Percentiles rank a stretch among this genome's conserved stretches.
Conservation (phyloP, 2,797 vertebrate species). For the Hyperoplus immaculatus region DNA sequence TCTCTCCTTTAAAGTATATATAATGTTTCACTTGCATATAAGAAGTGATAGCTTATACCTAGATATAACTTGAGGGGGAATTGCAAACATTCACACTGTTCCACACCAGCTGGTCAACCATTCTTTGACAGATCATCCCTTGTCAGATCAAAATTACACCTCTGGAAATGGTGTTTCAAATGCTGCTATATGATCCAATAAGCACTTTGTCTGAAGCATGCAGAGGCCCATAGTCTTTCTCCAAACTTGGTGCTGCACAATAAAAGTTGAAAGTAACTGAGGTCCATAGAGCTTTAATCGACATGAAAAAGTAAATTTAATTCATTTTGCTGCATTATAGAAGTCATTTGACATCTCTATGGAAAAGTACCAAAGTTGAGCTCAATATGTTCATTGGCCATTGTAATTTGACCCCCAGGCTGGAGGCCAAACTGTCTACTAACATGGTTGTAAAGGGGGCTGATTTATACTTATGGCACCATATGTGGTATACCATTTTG, state of each 20-base stretch:
- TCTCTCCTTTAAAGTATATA: background rate
- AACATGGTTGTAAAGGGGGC: constrained; percentile 1
- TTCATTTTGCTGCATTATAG: background rate
- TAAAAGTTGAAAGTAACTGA: background rate
- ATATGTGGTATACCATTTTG: constrained; percentile 34
- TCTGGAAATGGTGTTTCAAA: background rate
- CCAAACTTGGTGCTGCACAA: constrained; percentile 8
- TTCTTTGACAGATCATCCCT: background rate
- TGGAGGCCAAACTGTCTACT: constrained; percentile 1
- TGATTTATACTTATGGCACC: constrained; percentile 39
- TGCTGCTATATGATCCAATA: background rate
- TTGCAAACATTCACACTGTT: background rate
- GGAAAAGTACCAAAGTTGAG: background rate
- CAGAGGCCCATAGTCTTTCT: background rate
- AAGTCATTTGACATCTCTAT: constrained; percentile 1
- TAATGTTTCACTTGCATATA: too few relatives aligned
- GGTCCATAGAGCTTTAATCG: constrained; percentile 1
- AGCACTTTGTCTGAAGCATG: background rate
- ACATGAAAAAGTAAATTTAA: background rate
- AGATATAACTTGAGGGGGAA: background rate
- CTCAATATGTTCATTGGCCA: background rate
- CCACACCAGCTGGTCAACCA: background rate
- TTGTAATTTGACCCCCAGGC: background rate
- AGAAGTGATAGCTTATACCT: background rate
- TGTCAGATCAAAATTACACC: background rate